Evolutionary conservation across 2,797 vertebrate genomes (phyloP), one percentile per base, ranked within the genome.

Genomic region (Gadopsis marmoratus): DNA sequence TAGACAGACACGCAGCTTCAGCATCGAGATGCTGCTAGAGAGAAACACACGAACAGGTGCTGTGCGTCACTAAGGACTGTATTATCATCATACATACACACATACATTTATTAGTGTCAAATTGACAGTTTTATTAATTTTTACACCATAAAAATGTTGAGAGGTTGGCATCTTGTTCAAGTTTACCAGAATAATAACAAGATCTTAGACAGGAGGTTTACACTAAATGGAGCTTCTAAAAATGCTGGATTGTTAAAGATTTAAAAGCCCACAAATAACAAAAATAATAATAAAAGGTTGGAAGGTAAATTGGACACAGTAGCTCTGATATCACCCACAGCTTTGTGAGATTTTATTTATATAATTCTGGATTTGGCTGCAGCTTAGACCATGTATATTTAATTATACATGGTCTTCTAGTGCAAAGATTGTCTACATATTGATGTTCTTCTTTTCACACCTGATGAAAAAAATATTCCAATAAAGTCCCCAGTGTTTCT

Each of bases 1-100:
- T 43, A 65, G 85, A 89, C 85, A 83, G 87, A 93, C 79, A 73
- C 41, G 41, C 56, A 76, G 66, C 43, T 59, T 47, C 79, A 53
- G 60, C 37, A 67, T 77, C 62, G 58, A 72, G 81, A 84, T 61
- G 60, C 62, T 81, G 77, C 73, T 56, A 51, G 47, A 77, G 35
- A 59, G 62, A 55, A 74, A 73, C 17, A 55, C 51, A 84, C 61
- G 76, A 59, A 85, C 82, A 88, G 86, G 79, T 83, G 82, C 74
- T 50, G 33, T 56, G 51, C 19, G 16, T 76, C 47, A 50, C 21
- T 9, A 33, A 65, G 10, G 10, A 39, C 48, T 47, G 16, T 26
- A 45, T 74, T 54, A 45, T 31, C n/a, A 67, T 71, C 41, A 47
- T 3, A 56, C 11, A 43, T 26, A 37, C 37, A 37, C 10, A 39